A percentile compares a stretch with the other conserved stretches of the same genome.
Conservation (phyloP, 2,797 vertebrate genomes). For the Hemitrygon akajei region DNA sequence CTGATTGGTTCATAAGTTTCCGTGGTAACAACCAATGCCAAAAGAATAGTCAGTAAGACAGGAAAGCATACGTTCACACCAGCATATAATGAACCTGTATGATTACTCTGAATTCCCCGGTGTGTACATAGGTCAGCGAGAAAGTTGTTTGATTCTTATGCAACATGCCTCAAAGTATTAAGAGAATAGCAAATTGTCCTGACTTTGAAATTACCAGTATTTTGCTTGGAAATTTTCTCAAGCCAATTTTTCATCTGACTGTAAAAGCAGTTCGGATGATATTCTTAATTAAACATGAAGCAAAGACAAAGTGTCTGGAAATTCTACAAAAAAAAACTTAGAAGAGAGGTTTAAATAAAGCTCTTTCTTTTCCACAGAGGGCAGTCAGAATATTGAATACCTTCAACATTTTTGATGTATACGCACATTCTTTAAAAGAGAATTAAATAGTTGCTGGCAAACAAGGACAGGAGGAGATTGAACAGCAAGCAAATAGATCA, state of each 20-base stretch:
- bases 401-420: not conserved
- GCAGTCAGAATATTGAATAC: not conserved
- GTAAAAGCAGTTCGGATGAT: not conserved
- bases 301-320: not conserved
- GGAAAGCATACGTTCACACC: not conserved
- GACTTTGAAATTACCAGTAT: not conserved
- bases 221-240: not conserved
- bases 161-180: not conserved
- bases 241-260: not conserved
- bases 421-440: not conserved
- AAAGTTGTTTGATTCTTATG: not conserved
- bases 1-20: constrained; percentile 4
- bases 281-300: too few relatives aligned
- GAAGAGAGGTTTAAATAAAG: not conserved
- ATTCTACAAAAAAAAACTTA: not conserved
- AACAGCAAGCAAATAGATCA: not conserved
- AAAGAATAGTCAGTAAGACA: not conserved
- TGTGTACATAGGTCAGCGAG: not conserved
- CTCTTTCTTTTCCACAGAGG: too few relatives aligned
- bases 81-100: not conserved
- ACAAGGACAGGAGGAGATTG: not conserved
- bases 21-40: not conserved
- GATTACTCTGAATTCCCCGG: not conserved
- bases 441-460: not conserved
- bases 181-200: not conserved